Conservation (phyloP, 2,888 invertebrate genomes). For the Tachina grossa region DNA sequence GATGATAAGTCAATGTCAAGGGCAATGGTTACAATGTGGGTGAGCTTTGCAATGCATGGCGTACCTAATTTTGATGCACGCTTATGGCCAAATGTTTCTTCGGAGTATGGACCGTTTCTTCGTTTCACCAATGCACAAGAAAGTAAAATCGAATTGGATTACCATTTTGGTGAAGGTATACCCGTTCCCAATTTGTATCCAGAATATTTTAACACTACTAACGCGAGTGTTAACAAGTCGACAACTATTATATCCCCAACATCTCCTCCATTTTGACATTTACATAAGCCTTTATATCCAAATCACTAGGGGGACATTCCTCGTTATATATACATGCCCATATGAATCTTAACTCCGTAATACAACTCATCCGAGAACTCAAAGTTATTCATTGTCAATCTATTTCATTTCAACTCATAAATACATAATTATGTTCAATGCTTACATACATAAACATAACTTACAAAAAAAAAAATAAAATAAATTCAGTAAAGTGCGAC, state of each 20-base stretch:
- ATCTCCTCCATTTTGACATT: conserved; percentile 17
- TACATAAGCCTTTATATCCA: conserved; percentile 34
- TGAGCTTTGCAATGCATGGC: conserved; percentile 79
- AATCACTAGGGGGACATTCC: conserved; percentile 62
- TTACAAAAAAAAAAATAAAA: no score
- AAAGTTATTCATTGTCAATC: no score
- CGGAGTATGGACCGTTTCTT: conserved; percentile 80
- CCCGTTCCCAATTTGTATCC: conserved; percentile 77
- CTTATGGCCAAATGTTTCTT: conserved; percentile 78
- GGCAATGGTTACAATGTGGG: conserved; percentile 82
- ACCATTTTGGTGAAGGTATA: conserved; percentile 81
- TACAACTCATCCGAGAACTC: no score
- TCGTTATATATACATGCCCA: conserved; percentile 21
- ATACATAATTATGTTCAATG: no score
- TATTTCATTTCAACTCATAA: no score
- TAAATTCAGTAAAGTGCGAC: no score
- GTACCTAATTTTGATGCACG: conserved; percentile 75
- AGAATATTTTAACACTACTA: conserved; percentile 70
- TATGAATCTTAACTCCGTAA: background rate
- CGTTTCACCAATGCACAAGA: conserved; percentile 77
- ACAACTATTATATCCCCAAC: conserved; percentile 39
- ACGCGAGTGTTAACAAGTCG: conserved; percentile 45
- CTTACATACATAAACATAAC: no score
- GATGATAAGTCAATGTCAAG: conserved; percentile 81
- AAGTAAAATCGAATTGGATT: conserved; percentile 76